phyloP scores from a whole-genome alignment of 2,888 invertebrate genomes.

The Idaea dimidiata region DNA sequence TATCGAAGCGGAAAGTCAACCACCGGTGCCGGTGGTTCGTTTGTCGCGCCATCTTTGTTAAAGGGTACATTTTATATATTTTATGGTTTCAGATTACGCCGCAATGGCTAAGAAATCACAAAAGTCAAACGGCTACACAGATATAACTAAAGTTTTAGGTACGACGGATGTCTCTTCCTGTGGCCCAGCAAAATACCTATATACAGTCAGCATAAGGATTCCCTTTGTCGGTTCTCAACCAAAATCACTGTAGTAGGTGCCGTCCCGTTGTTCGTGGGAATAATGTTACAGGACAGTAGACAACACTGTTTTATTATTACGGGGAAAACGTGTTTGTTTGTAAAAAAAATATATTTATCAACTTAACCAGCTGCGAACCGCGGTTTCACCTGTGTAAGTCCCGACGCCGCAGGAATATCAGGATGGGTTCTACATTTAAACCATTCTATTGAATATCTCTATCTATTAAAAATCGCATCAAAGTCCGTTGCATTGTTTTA shows the following conservation, averaged over 20 bases:
- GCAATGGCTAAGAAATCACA: constrained; percentile 20
- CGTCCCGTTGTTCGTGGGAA: background rate
- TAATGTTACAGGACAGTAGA: no score
- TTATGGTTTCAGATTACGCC: constrained; percentile 36
- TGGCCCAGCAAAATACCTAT: background rate
- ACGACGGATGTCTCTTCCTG: background rate
- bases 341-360: no score
- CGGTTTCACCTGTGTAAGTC: no score
- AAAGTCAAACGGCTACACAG: constrained; percentile 5
- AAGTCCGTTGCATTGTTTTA: no score
- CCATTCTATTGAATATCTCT: no score
- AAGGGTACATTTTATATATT: constrained; percentile 45
- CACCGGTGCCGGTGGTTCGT: constrained; percentile 41
- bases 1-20: constrained; percentile 58
- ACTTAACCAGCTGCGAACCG: no score
- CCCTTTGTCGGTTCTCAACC: background rate
- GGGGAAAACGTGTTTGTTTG: no score
- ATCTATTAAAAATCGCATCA: no score
- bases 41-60: constrained; percentile 63
- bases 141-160: background rate
- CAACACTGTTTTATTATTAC: no score
- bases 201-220: background rate
- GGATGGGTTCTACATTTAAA: no score
- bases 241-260: background rate
- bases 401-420: no score